Base-by-base conservation (phyloP, 2,888 invertebrate species). In the Spodoptera littoralis region DNA sequence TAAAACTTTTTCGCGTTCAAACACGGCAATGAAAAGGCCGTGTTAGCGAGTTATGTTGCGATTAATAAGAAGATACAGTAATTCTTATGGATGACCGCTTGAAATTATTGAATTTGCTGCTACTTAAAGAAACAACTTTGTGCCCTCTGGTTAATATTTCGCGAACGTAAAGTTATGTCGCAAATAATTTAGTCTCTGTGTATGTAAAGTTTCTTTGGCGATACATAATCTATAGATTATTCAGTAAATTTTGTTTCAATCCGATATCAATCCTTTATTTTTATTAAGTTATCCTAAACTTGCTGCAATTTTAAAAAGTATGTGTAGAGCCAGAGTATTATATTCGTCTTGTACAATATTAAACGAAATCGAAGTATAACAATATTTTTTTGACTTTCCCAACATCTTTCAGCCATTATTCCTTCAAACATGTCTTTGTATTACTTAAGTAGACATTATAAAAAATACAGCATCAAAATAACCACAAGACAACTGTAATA, bases 1-100 rank as follows among this genome's bases (percentile, higher is more conserved):
- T 82, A 83, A 82, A 76, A 79, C 74, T 77, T 83, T 79, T 82
- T 81, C 71, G 80, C 77, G 74, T 80, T 82, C 79, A 79, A 79
- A 83, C 71, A 77, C 76, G 66, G 79, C 77, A 80, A 82, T 78
- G 79, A 80, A 83, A 84, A 80, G 70, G 76, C 73, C 67, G 69
- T 79, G 79, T 82, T 81, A 76, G 76, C 78, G 76, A 79, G 80
- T 77, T 83, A 77, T 77, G 73, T 75, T 73, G 69, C 68, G 69
- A 80, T 79, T 80, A 79, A 81, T 79, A 77, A 72, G 67, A 70
- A 72, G 66, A 71, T 72, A 73, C 62, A 73, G 68, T 65, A 77
- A 79, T 76, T 73, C 65, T 79, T 73, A 69, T 72, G 71, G 70
- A 70, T 66, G 71, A 65, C 60, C 52, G 62, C 46, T 74, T 65